Percentiles rank a stretch among this genome's conserved stretches.
Evolutionary conservation across 2,888 invertebrate genomes (phyloP).

Genomic region (Dysmachus trigonus): DNA sequence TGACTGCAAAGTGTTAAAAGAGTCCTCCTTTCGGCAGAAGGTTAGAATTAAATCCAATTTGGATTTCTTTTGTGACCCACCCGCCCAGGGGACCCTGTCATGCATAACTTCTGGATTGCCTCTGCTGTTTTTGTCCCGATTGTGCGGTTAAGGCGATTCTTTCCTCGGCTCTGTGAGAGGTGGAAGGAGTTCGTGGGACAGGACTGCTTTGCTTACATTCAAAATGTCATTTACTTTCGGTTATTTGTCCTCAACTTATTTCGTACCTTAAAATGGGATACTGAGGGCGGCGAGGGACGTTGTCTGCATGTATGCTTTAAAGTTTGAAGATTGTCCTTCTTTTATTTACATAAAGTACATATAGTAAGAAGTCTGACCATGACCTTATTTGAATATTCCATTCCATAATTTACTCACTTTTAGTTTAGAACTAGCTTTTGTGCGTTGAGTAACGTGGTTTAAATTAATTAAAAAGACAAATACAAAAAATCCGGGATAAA

Average conservation of each 20-base stretch:
- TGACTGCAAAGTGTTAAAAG: conserved; percentile 11
- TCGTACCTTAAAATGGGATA: not conserved
- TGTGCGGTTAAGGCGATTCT: not conserved
- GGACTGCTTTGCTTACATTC: not conserved
- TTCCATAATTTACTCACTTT: not conserved
- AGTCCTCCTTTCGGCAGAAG: not conserved
- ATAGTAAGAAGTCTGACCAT: no score
- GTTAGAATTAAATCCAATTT: conserved; percentile 10
- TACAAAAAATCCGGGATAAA: no score
- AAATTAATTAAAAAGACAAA: no score
- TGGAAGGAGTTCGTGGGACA: not conserved
- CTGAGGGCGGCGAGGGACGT: not conserved
- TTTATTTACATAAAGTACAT: not conserved
- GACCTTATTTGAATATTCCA: not conserved
- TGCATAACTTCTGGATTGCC: not conserved
- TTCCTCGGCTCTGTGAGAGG: not conserved
- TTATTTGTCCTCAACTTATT: not conserved
- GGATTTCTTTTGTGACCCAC: conserved; percentile 1
- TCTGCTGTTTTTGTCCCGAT: not conserved
- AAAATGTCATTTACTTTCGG: not conserved
- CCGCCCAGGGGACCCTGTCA: not conserved
- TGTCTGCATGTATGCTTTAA: not conserved
- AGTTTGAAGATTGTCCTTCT: not conserved
- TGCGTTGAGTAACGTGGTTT: no score
- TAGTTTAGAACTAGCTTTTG: no score